Percentiles rank a stretch among this genome's conserved stretches.
Evolutionary conservation across 2,888 invertebrate genomes (phyloP).

Genomic region (Zhuqinia jingwanae): DNA sequence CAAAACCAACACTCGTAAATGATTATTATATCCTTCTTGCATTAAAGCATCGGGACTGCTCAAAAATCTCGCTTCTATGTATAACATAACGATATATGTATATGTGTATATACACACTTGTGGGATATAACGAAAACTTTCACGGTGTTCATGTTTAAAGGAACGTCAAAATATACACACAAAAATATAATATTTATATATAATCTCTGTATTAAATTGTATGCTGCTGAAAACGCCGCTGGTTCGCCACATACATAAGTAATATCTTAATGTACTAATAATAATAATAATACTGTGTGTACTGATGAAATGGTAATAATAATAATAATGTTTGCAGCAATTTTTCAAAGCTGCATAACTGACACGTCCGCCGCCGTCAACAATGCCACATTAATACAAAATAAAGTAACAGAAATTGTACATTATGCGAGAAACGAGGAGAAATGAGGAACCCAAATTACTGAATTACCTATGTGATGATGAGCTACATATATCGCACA

Average conservation of each 20-base stretch:
- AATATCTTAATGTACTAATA: not conserved
- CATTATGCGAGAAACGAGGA: not conserved
- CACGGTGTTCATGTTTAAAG: not conserved
- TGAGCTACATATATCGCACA: not conserved
- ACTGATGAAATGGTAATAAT: slow-evolving; percentile 43
- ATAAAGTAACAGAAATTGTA: slow-evolving; percentile 14
- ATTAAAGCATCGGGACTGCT: too few relatives aligned
- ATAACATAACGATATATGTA: too few relatives aligned
- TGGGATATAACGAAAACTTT: too few relatives aligned
- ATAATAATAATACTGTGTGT: not conserved
- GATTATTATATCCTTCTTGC: too few relatives aligned
- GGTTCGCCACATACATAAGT: too few relatives aligned
- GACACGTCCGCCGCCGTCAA: slow-evolving; percentile 30
- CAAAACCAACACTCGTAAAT: too few relatives aligned
- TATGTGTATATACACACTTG: too few relatives aligned
- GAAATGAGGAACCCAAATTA: slow-evolving; percentile 30
- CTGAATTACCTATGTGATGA: slow-evolving; percentile 45
- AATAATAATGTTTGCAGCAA: slow-evolving; percentile 27
- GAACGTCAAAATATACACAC: not conserved
- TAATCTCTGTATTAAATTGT: not conserved
- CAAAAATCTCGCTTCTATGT: too few relatives aligned
- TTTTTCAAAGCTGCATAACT: slow-evolving; percentile 25
- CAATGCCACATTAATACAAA: slow-evolving; percentile 38
- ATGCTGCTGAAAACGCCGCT: slow-evolving; percentile 14
- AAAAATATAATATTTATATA: too few relatives aligned